Evolutionary conservation across 2,888 invertebrate species (phyloP).

Genomic region (Polydrusus tereticollis): DNA sequence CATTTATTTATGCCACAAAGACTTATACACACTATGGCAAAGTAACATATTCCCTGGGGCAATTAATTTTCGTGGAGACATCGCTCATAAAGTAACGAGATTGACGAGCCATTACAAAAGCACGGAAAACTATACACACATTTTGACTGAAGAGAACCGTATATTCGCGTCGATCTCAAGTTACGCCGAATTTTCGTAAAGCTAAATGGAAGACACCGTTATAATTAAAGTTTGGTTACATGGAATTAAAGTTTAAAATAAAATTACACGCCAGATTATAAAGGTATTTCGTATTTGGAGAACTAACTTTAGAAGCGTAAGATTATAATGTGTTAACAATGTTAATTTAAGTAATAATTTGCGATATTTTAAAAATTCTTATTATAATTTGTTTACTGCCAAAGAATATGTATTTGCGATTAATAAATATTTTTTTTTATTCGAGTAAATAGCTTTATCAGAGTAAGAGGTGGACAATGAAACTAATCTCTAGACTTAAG

Average conservation of each 20-base stretch:
- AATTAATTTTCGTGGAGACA: conserved; percentile 46
- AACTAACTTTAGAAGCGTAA: too few species aligned
- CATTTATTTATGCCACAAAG: conserved; percentile 50
- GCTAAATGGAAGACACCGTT: conserved; percentile 13
- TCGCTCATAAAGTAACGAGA: conserved; percentile 44
- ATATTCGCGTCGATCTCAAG: conserved; percentile 25
- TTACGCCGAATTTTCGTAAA: conserved; percentile 23
- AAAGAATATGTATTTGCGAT: too few species aligned
- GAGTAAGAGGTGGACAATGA: too few species aligned
- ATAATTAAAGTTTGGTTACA: conserved; percentile 3
- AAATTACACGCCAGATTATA: too few species aligned
- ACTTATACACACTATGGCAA: conserved; percentile 53
- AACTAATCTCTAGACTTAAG: too few species aligned
- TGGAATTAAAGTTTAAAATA: neutral
- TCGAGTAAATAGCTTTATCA: too few species aligned
- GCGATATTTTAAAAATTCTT: too few species aligned
- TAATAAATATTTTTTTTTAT: too few species aligned
- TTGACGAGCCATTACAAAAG: conserved; percentile 41
- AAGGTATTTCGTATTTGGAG: too few species aligned
- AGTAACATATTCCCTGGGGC: conserved; percentile 45
- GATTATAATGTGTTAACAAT: too few species aligned
- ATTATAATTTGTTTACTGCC: too few species aligned
- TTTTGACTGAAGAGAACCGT: conserved; percentile 7
- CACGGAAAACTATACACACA: conserved; percentile 36
- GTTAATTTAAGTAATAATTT: too few species aligned